These are phyloP conservation scores for Oncopodura yosiiana DNA, from an alignment of 1,140 invertebrate genomes.

Conservation along the genomic window DNA sequence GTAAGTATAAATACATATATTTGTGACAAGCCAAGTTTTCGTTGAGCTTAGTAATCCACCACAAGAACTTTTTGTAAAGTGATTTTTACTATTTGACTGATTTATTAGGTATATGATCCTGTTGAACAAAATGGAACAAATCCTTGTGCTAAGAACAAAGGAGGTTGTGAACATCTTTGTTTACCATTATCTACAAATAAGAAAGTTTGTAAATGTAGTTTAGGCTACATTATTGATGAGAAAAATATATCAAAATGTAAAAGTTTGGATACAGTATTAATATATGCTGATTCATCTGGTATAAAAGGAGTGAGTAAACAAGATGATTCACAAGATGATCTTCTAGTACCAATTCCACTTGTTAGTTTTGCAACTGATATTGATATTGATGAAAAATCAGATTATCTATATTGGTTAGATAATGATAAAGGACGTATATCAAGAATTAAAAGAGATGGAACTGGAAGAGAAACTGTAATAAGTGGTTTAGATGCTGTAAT, in stretches of 20 bases:
- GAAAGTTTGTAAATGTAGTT: slow-evolving; percentile 61
- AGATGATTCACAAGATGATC: slow-evolving; percentile 41
- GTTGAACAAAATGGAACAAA: slow-evolving; percentile 47
- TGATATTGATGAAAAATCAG: slow-evolving; percentile 60
- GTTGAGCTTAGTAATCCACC: too few relatives aligned
- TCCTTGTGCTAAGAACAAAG: slow-evolving; percentile 46
- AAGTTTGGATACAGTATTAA: slow-evolving; percentile 55
- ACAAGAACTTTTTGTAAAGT: slow-evolving; percentile 45
- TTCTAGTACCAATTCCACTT: slow-evolving; percentile 65
- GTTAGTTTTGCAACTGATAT: slow-evolving; percentile 63
- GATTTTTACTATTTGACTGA: slow-evolving; percentile 52
- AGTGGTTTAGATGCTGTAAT: slow-evolving; percentile 46
- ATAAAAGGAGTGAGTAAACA: slow-evolving; percentile 57
- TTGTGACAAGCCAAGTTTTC: too few relatives aligned
- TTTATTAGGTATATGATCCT: slow-evolving; percentile 66
- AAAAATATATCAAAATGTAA: slow-evolving; percentile 44
- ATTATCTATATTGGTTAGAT: slow-evolving; percentile 72
- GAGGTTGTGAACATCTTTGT: slow-evolving; percentile 67
- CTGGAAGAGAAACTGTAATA: slow-evolving; percentile 50
- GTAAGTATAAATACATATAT: too few relatives aligned
- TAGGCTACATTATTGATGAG: slow-evolving; percentile 54
- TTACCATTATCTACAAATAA: slow-evolving; percentile 50
- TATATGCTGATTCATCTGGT: slow-evolving; percentile 51
- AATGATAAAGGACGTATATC: slow-evolving; percentile 61
- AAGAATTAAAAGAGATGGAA: slow-evolving; percentile 66